Percentiles rank a stretch among this genome's conserved stretches.
Conservation (phyloP, 2,113 vertebrate genomes). For the Antennarius striatus region DNA sequence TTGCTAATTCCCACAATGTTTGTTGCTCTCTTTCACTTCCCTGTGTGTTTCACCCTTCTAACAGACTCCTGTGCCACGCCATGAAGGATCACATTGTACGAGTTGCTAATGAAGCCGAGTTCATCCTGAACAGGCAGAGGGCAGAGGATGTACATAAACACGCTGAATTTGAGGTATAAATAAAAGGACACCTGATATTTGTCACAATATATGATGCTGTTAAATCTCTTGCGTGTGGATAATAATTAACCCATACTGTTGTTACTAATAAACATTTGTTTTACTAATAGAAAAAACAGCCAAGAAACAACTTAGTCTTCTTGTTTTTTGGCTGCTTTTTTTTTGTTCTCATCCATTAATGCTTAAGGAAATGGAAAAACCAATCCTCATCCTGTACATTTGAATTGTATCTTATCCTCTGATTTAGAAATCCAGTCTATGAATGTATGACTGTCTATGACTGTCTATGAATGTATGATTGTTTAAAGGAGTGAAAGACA, state of each 20-base stretch:
- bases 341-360: too few relatives aligned
- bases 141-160: slow-evolving; percentile 99
- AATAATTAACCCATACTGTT: not conserved
- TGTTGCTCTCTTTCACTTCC: not conserved
- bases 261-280: too few relatives aligned
- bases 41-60: not conserved
- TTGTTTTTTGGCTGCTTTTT: too few relatives aligned
- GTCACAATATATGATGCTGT: not conserved
- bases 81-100: slow-evolving; percentile 99
- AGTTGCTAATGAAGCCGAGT: slow-evolving; percentile 98
- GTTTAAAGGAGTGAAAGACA: too few relatives aligned
- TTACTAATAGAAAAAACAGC: too few relatives aligned
- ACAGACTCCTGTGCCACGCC: slow-evolving; percentile 94
- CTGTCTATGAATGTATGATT: too few relatives aligned
- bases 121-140: slow-evolving; percentile 96
- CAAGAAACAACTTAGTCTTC: too few relatives aligned
- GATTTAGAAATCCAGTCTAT: too few relatives aligned
- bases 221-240: not conserved
- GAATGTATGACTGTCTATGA: too few relatives aligned
- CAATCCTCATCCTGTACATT: too few relatives aligned
- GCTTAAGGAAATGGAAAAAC: too few relatives aligned
- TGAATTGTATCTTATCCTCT: too few relatives aligned
- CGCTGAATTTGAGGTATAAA: slow-evolving; percentile 93
- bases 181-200: not conserved
- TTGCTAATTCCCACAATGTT: not conserved